A percentile compares a stretch with the other conserved stretches of the same genome.
Conservation (phyloP, 2,113 vertebrate species). For the Apus apus region DNA sequence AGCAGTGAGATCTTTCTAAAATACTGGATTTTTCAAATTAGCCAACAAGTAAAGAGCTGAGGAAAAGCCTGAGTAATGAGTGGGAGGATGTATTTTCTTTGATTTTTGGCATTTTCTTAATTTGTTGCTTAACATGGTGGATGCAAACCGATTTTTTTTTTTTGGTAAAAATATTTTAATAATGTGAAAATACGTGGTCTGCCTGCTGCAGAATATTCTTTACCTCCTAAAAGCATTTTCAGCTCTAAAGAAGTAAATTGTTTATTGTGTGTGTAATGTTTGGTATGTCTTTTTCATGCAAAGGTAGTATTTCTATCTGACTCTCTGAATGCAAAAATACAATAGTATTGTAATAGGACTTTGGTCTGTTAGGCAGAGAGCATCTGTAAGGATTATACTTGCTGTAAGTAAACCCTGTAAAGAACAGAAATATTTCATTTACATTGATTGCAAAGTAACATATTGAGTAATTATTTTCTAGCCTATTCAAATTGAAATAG, state of each 20-base stretch:
- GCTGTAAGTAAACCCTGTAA: neutral
- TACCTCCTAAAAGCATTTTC: neutral
- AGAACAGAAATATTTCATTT: neutral
- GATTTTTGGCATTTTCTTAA: neutral
- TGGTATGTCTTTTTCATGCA: neutral
- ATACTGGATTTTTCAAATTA: neutral
- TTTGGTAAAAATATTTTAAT: neutral
- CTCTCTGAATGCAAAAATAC: neutral
- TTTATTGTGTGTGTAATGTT: neutral
- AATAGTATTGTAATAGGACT: neutral
- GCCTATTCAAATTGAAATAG: neutral
- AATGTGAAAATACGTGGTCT: neutral
- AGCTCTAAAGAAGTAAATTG: neutral
- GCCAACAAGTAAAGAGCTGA: neutral
- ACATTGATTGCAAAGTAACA: neutral
- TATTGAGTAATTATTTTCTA: constrained; percentile 18
- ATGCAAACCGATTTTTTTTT: neutral
- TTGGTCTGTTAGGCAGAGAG: neutral
- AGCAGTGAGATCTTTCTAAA: neutral
- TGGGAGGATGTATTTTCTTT: neutral
- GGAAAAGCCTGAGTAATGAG: neutral
- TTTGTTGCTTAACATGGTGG: neutral
- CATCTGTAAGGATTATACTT: neutral
- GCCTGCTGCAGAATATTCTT: neutral
- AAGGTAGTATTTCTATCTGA: neutral